Percentiles rank a stretch among this genome's conserved stretches.
Evolutionary conservation across 2,113 vertebrate species (phyloP).

Genomic region (Clinocottus analis): DNA sequence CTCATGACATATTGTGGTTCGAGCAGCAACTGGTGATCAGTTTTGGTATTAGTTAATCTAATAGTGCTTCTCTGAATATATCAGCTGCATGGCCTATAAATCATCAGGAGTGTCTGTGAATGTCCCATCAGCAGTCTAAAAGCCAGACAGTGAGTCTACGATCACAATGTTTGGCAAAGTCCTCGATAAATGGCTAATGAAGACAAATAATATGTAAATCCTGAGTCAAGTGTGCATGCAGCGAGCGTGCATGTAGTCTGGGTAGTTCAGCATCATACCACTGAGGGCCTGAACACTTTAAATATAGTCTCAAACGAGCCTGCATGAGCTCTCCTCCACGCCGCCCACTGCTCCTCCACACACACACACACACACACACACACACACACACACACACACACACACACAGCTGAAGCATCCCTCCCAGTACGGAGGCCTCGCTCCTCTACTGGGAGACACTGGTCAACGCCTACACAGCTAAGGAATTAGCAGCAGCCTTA

Average conservation of each 20-base stretch:
- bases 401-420: background rate
- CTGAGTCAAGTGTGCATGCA: background rate
- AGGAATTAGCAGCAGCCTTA: conserved; percentile 9
- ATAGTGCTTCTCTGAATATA: accelerated
- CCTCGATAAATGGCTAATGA: background rate
- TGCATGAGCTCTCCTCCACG: conserved; percentile 7
- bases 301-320: background rate
- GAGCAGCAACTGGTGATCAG: no score
- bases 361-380: background rate
- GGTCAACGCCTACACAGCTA: conserved; percentile 30
- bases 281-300: background rate
- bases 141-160: background rate
- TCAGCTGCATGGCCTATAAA: background rate
- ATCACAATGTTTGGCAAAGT: background rate
- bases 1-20: background rate
- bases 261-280: background rate
- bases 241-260: background rate
- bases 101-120: background rate
- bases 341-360: conserved; percentile 1
- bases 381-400: no score
- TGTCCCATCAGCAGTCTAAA: background rate
- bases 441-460: background rate
- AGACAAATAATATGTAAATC: background rate
- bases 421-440: conserved; percentile 29
- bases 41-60: background rate